These are phyloP conservation scores for Mellivora capensis DNA, from an alignment of 2,113 vertebrate species.

Conservation along the genomic window DNA sequence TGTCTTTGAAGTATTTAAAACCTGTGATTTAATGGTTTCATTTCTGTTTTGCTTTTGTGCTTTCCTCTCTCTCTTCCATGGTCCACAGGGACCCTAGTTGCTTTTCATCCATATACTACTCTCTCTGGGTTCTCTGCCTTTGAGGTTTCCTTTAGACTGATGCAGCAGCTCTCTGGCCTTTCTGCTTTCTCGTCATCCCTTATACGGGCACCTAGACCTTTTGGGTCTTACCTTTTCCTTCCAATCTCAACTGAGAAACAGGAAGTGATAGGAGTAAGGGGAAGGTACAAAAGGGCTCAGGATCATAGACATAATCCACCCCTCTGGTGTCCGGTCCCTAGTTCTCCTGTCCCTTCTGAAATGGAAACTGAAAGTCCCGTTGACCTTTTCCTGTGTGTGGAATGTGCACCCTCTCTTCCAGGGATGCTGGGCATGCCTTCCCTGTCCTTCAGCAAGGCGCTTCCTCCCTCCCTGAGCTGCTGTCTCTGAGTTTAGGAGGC, in stretches of 20 bases:
- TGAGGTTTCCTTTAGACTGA: neutral
- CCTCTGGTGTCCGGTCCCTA: neutral
- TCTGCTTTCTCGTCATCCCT: neutral
- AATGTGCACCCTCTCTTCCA: neutral
- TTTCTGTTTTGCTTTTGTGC: neutral
- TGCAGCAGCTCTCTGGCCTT: neutral
- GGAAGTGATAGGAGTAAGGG: neutral
- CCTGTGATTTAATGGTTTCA: neutral
- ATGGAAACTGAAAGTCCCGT: neutral
- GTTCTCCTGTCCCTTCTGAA: neutral
- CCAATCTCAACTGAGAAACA: neutral
- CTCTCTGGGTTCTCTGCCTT: neutral
- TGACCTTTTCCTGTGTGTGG: neutral
- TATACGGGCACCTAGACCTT: neutral
- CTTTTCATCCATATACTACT: neutral
- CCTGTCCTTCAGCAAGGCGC: neutral
- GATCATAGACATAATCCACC: neutral
- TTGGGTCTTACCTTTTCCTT: neutral
- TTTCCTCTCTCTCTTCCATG: neutral
- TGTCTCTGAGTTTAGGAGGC: neutral
- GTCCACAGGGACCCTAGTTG: neutral
- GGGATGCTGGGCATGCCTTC: neutral
- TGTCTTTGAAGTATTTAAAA: neutral
- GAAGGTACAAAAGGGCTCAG: neutral
- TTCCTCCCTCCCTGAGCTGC: neutral